Evolutionary conservation across 2,888 invertebrate genomes (phyloP).

Genomic region (Notodonta ziczac): DNA sequence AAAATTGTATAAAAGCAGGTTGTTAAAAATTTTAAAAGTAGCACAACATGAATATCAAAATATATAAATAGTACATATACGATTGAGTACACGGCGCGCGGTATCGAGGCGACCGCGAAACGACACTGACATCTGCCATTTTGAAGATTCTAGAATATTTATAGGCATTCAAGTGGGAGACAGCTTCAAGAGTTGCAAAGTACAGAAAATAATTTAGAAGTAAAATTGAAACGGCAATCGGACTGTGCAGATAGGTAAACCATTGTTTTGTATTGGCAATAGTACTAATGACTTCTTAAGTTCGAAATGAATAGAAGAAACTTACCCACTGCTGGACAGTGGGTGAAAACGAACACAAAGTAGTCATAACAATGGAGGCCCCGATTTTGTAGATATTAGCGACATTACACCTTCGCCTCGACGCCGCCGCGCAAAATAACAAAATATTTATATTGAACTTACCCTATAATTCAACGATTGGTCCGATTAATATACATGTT

Average conservation of each 20-base stretch:
- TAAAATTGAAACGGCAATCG: too few relatives aligned
- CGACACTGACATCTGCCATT: too few relatives aligned
- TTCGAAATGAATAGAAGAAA: background rate
- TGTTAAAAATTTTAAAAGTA: constrained; percentile 21
- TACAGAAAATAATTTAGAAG: too few relatives aligned
- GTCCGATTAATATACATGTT: constrained; percentile 54
- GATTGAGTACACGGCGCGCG: constrained; percentile 8
- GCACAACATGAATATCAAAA: constrained; percentile 38
- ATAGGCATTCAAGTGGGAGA: too few relatives aligned
- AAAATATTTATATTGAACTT: constrained; percentile 32
- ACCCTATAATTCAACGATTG: constrained; percentile 45
- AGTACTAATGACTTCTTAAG: background rate
- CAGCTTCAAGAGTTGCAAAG: too few relatives aligned
- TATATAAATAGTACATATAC: constrained; percentile 23
- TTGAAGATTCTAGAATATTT: too few relatives aligned
- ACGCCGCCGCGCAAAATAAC: constrained; percentile 20
- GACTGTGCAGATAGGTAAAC: too few relatives aligned
- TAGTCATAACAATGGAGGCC: too few relatives aligned
- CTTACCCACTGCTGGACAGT: background rate
- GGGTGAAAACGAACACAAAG: too few relatives aligned
- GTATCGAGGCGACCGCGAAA: background rate
- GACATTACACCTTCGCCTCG: background rate
- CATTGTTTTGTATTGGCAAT: too few relatives aligned
- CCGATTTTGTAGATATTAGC: too few relatives aligned
- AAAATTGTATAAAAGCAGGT: constrained; percentile 17